Conservation (phyloP, 35 echinoderm and acorn worm genomes). For the Eucidaris tribuloides region DNA sequence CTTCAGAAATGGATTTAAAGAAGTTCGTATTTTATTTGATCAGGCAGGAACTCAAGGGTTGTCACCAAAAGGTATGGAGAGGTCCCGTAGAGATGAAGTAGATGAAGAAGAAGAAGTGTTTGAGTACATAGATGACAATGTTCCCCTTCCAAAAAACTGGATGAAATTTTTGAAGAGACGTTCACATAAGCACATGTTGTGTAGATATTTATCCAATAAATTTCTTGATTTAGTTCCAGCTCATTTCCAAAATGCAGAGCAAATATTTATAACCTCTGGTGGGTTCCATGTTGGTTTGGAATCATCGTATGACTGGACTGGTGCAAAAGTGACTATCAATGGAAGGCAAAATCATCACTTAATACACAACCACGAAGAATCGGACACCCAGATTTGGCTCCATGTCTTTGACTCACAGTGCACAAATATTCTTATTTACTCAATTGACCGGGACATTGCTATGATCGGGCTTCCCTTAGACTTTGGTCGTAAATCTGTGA, state of each 20-base stretch:
- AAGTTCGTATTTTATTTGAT: constrained; percentile 34
- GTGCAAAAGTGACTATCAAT: neutral
- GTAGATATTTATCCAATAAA: constrained; percentile 29
- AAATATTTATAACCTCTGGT: constrained; percentile 41
- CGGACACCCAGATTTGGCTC: constrained; percentile 46
- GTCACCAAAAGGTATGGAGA: constrained; percentile 35
- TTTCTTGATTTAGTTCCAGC: constrained; percentile 29
- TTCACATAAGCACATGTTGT: constrained; percentile 31
- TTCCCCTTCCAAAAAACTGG: constrained; percentile 38
- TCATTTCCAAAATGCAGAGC: neutral
- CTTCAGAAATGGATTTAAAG: constrained; percentile 6
- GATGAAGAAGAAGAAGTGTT: neutral
- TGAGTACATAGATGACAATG: constrained; percentile 1
- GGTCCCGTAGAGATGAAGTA: neutral
- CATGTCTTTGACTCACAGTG: constrained; percentile 28
- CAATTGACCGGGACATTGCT: constrained; percentile 43
- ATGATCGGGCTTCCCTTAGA: constrained; percentile 24
- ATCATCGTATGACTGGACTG: neutral
- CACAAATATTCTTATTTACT: constrained; percentile 25
- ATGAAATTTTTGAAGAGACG: constrained; percentile 29
- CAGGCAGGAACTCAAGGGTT: constrained; percentile 26
- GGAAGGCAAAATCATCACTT: neutral
- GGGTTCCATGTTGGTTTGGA: constrained; percentile 4
- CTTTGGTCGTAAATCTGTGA: constrained; percentile 1
- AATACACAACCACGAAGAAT: constrained; percentile 39